Percentiles rank a stretch among this genome's conserved stretches.
phyloP scores from a whole-genome alignment of 2,113 vertebrate genomes.

The Menidia beryllina region DNA sequence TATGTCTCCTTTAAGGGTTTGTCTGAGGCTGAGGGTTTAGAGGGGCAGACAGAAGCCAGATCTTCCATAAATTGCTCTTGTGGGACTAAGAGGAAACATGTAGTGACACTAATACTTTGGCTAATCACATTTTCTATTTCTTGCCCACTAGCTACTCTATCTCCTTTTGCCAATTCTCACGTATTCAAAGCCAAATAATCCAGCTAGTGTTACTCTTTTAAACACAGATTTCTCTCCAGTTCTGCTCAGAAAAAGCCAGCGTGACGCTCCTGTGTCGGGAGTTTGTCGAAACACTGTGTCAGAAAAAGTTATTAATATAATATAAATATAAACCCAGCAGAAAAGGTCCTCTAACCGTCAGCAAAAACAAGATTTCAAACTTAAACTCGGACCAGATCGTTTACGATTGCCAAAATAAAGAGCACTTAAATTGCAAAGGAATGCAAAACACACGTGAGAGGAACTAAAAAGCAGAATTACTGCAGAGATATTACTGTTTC shows the following conservation, averaged over 20 bases:
- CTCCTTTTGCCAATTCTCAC: constrained; percentile 29
- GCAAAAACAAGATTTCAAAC: constrained; percentile 57
- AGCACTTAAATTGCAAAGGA: constrained; percentile 47
- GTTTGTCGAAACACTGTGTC: constrained; percentile 27
- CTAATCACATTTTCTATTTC: background rate
- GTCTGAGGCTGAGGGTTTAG: constrained; percentile 57
- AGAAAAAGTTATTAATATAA: constrained; percentile 53
- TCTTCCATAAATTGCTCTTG: constrained; percentile 59
- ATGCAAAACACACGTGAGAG: constrained; percentile 18
- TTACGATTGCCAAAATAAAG: constrained; percentile 64
- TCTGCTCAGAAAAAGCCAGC: constrained; percentile 56
- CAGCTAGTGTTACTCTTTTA: constrained; percentile 18
- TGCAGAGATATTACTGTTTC: constrained; percentile 7
- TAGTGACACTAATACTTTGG: too few species aligned
- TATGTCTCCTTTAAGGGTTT: constrained; percentile 63
- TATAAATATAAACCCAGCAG: too few species aligned
- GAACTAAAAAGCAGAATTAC: constrained; percentile 44
- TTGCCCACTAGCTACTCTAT: constrained; percentile 13
- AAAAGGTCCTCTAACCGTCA: too few species aligned
- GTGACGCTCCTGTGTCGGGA: constrained; percentile 55
- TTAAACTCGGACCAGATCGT: constrained; percentile 51
- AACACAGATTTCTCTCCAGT: constrained; percentile 1
- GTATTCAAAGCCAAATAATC: constrained; percentile 17
- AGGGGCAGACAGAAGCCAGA: constrained; percentile 40
- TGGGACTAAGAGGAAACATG: too few species aligned